Evolutionary conservation across 2,888 invertebrate species (phyloP).

Genomic region (Drosophila peninsularis): DNA sequence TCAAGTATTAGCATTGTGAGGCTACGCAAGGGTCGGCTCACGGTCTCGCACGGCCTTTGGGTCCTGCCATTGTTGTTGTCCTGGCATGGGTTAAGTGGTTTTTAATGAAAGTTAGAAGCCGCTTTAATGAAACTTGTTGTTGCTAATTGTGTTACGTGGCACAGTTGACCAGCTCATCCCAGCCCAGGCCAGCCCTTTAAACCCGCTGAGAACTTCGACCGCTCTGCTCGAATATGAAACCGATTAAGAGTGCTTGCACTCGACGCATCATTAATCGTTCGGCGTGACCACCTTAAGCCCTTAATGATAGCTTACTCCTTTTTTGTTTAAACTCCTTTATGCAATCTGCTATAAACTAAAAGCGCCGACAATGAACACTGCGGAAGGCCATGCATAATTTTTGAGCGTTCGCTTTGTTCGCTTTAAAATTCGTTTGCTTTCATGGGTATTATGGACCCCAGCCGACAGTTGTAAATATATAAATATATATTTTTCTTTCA

Average conservation of each 20-base stretch:
- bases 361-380: conserved; percentile 8
- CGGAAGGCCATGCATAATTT: conserved; percentile 24
- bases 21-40: conserved; percentile 39
- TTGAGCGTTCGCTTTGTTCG: conserved; percentile 32
- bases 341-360: conserved; percentile 16
- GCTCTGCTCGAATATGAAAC: conserved; percentile 23
- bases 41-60: conserved; percentile 13
- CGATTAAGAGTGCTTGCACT: conserved; percentile 37
- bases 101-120: conserved; percentile 81
- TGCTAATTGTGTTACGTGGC: conserved; percentile 66
- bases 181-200: conserved; percentile 27
- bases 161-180: conserved; percentile 44
- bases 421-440: conserved; percentile 46
- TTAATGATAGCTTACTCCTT: conserved; percentile 8
- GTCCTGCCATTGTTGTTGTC: conserved; percentile 36
- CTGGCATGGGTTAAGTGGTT: conserved; percentile 75
- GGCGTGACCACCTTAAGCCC: conserved; percentile 20
- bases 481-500: conserved; percentile 10
- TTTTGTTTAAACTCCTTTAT: conserved; percentile 8
- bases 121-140: conserved; percentile 78
- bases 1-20: conserved; percentile 64
- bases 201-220: conserved; percentile 30
- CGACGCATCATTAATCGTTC: conserved; percentile 40
- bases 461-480: conserved; percentile 34
- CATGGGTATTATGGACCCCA: conserved; percentile 28